Base-by-base conservation (phyloP, 2,888 invertebrate species). In the Homarus gammarus region DNA sequence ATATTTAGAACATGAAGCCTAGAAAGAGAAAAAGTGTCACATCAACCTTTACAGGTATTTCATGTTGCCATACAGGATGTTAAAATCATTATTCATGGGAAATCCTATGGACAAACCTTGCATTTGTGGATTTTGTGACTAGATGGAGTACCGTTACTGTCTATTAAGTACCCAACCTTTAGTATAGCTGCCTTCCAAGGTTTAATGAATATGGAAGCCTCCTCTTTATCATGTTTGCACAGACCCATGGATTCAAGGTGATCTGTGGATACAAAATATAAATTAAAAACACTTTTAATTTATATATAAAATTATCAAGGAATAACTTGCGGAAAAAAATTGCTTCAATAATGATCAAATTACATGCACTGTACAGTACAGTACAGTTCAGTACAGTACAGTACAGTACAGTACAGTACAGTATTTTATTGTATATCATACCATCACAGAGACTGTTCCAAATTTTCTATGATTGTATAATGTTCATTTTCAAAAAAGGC, bases 151-250 rank as follows among this genome's bases (percentile, higher is more conserved):
- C 12, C 27, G 18, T 33, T n/a, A 31, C 38, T 56, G 1, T 31
- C 61, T 22, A 27, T 36, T 31, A n/a, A 27, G 51, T 84, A 27
- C 6, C 84, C 84, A 40, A 84, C 68, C 27, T 33, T 84, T n/a
- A 84, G 22, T 33, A 84, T 84, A 61, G 84, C 84, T 38, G 84
- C 84, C 56, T 61, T 75, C 61, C 84, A 75, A 5, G 73, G 84
- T 10, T 15, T 31, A 38, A 84, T 64, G 31, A 8, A 31, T 33
- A 84, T 38, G 40, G 73, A 56, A 27, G 38, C 61, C 3, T 73
- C 31, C 8, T 84, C 73, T 27, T 27, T 27, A 2, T n/a, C 72
- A 61, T 27, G 2, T 27, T 0, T 22, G 31, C 84, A 84, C 49
- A 75, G 31, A 0, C 3, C 38, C 40, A 40, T 10, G 38, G 56